Evolutionary conservation across 35 echinoderm and acorn worm genomes (phyloP).

Genomic region (Patiria miniata): DNA sequence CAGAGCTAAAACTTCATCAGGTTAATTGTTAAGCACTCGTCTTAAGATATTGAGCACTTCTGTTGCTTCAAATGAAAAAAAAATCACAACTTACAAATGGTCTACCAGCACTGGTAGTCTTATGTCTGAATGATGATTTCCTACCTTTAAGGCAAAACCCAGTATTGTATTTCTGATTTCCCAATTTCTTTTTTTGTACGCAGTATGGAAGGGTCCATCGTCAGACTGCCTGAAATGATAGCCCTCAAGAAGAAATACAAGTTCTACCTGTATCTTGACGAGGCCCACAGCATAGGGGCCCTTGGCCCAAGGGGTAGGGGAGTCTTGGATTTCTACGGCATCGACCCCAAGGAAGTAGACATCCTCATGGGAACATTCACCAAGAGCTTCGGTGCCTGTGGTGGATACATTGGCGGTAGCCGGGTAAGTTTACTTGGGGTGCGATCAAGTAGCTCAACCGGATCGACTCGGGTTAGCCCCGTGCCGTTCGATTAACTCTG

Average conservation of each 20-base stretch:
- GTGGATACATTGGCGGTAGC: conserved; percentile 68
- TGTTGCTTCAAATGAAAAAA: too few species aligned
- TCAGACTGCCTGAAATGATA: conserved; percentile 66
- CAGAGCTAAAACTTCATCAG: too few species aligned
- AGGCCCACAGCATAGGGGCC: conserved; percentile 94
- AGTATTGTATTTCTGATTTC: too few species aligned
- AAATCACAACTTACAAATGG: too few species aligned
- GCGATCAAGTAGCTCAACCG: background rate
- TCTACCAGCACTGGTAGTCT: too few species aligned
- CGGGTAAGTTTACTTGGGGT: background rate
- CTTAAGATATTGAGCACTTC: too few species aligned
- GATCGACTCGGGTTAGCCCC: too few species aligned
- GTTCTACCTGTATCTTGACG: conserved; percentile 87
- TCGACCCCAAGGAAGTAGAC: conserved; percentile 86
- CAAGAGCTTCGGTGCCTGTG: conserved; percentile 89
- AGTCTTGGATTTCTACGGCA: conserved; percentile 84
- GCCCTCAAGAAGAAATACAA: conserved; percentile 98
- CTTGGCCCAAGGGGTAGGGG: conserved; percentile 77
- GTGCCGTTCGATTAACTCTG: too few species aligned
- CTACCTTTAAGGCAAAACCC: too few species aligned
- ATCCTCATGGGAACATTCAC: conserved; percentile 98
- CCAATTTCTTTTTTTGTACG: background rate
- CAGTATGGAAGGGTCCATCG: conserved; percentile 89
- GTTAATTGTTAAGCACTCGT: too few species aligned
- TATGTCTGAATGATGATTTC: too few species aligned